phyloP scores from a whole-genome alignment of 2,888 invertebrate species.

The Acleris emargana region DNA sequence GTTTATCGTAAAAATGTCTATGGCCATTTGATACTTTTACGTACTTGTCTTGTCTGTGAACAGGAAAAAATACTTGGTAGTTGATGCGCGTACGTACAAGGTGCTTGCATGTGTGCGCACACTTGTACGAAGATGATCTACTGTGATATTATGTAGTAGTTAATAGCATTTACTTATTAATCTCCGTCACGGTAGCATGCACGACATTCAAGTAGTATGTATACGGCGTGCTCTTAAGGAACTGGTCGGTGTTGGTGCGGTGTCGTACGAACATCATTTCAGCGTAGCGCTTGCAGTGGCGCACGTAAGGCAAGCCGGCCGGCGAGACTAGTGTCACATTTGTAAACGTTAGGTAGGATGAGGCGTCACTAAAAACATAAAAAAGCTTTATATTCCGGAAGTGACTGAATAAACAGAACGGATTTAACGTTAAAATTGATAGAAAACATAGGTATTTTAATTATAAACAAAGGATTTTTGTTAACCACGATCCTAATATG shows the following conservation, averaged over 20 bases:
- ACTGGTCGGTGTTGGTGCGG: conserved; percentile 73
- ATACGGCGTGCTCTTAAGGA: conserved; percentile 82
- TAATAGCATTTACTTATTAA: conserved; percentile 74
- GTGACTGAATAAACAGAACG: background rate
- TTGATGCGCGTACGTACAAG: no score
- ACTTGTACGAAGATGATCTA: no score
- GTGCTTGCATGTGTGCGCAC: no score
- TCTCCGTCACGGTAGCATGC: conserved; percentile 79
- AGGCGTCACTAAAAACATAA: conserved; percentile 57
- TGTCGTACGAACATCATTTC: conserved; percentile 79
- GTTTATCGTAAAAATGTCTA: conserved; percentile 76
- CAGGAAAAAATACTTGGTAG: background rate
- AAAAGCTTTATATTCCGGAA: background rate
- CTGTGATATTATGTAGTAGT: background rate
- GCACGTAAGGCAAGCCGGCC: conserved; percentile 77
- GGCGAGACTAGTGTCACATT: conserved; percentile 88
- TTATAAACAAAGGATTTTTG: no score
- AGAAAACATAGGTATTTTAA: no score
- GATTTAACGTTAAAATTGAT: no score
- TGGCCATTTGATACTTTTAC: conserved; percentile 72
- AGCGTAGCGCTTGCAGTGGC: conserved; percentile 54
- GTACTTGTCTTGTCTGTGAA: conserved; percentile 77
- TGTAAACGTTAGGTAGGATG: conserved; percentile 83
- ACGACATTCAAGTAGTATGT: conserved; percentile 87
- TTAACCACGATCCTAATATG: no score